phyloP scores from a whole-genome alignment of 2,888 invertebrate species.

The Spatulosminthurus flaviceps region DNA sequence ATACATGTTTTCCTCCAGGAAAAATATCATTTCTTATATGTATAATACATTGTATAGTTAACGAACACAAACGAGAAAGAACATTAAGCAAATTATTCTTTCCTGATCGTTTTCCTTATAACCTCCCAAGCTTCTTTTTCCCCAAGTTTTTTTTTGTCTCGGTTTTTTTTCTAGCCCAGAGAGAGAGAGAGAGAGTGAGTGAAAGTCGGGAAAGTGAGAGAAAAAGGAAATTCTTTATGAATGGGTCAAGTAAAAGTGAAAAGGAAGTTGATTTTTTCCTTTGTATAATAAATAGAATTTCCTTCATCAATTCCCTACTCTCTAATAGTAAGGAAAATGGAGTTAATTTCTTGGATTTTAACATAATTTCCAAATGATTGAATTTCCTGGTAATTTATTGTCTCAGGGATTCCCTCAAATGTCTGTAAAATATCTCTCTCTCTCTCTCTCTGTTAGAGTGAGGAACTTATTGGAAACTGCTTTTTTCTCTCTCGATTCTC shows the following conservation, averaged over 20 bases:
- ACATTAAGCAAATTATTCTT: conserved; percentile 47
- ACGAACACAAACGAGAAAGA: conserved; percentile 42
- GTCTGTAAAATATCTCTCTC: too few relatives aligned
- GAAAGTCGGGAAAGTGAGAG: conserved; percentile 6
- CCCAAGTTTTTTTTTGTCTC: background rate
- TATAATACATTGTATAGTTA: conserved; percentile 19
- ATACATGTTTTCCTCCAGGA: background rate
- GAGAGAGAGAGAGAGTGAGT: conserved; percentile 9
- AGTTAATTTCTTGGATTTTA: too few relatives aligned
- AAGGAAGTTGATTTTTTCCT: conserved; percentile 6
- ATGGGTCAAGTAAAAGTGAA: conserved; percentile 30
- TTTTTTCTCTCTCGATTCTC: too few relatives aligned
- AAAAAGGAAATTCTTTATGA: conserved; percentile 12
- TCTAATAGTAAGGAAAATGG: too few relatives aligned
- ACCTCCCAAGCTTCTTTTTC: conserved; percentile 26
- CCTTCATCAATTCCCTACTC: too few relatives aligned
- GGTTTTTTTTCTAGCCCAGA: background rate
- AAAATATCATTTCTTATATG: background rate
- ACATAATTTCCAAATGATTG: too few relatives aligned
- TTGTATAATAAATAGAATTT: too few relatives aligned
- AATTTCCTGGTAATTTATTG: background rate
- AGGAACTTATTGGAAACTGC: conserved; percentile 27
- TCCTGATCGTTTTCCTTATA: conserved; percentile 24
- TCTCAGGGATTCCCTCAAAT: too few relatives aligned
- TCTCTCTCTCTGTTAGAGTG: too few relatives aligned